phyloP scores from a whole-genome alignment of 2,888 invertebrate genomes.

The Athripsodes cinereus region DNA sequence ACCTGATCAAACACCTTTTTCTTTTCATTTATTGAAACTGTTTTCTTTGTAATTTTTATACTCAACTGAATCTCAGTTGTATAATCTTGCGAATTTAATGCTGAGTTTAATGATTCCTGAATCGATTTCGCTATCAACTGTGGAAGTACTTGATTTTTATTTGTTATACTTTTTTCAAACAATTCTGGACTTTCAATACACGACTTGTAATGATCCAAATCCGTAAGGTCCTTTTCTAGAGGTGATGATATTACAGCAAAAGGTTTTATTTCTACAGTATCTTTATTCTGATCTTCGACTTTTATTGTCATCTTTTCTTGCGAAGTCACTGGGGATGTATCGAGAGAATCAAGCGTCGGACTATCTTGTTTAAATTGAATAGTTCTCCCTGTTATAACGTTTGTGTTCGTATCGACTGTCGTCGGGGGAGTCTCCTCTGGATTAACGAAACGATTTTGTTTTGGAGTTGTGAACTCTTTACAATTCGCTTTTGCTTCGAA shows the following conservation, averaged over 20 bases:
- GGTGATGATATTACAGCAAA: slow-evolving; percentile 9
- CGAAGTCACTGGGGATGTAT: slow-evolving; percentile 10
- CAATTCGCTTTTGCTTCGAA: slow-evolving; percentile 21
- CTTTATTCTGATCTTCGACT: not conserved
- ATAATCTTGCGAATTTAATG: slow-evolving; percentile 18
- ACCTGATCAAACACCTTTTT: slow-evolving; percentile 5
- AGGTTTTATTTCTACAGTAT: slow-evolving; percentile 3
- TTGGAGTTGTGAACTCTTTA: slow-evolving; percentile 19
- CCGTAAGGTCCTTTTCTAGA: slow-evolving; percentile 16
- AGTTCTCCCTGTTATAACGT: slow-evolving; percentile 40
- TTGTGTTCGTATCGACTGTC: slow-evolving; percentile 36
- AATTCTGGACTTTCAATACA: slow-evolving; percentile 15
- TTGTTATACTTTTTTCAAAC: not conserved
- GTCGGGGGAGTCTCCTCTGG: slow-evolving; percentile 41
- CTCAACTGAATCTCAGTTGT: slow-evolving; percentile 26
- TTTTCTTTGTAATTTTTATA: slow-evolving; percentile 23
- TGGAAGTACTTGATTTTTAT: slow-evolving; percentile 12
- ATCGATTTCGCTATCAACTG: slow-evolving; percentile 24
- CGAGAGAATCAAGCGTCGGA: slow-evolving; percentile 16
- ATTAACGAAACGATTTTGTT: slow-evolving; percentile 29
- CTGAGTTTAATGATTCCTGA: slow-evolving; percentile 20
- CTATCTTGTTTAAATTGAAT: slow-evolving; percentile 39
- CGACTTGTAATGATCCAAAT: slow-evolving; percentile 20
- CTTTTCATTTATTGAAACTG: slow-evolving; percentile 22
- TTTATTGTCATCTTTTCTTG: slow-evolving; percentile 2